Conservation (phyloP, 2,888 invertebrate species). For the Hanleya hanleyi region DNA sequence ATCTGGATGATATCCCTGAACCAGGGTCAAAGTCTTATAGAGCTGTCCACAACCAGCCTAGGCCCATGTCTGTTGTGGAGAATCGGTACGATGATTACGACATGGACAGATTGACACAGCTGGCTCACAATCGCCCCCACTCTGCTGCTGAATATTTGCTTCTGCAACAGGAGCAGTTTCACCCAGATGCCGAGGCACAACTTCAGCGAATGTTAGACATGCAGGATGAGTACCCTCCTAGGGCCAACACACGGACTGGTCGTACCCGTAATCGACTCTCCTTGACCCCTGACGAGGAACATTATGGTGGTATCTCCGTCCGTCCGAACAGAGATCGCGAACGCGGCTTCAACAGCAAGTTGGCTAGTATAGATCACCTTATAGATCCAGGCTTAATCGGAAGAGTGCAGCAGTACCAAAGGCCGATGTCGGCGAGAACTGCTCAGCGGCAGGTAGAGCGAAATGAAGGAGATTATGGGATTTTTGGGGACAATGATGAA, state of each 20-base stretch:
- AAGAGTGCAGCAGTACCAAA: background rate
- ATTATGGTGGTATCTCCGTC: background rate
- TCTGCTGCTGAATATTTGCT: background rate
- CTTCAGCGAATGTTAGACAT: background rate
- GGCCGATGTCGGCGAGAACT: background rate
- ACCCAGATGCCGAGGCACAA: background rate
- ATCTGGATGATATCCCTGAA: background rate
- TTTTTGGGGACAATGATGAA: slow-evolving; percentile 48
- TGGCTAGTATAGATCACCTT: background rate
- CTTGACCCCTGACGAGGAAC: background rate
- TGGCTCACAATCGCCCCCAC: background rate
- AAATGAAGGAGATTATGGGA: slow-evolving; percentile 41
- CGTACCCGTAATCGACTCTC: background rate
- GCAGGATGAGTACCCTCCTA: background rate
- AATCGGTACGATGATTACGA: background rate
- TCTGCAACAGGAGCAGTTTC: background rate
- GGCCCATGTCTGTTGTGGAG: background rate
- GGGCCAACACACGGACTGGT: background rate
- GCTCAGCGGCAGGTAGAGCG: background rate
- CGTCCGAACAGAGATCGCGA: background rate
- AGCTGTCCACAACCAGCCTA: background rate
- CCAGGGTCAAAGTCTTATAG: background rate
- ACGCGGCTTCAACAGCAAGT: background rate
- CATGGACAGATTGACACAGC: background rate
- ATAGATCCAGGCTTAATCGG: background rate